A percentile compares a stretch with the other conserved stretches of the same genome.
Conservation (phyloP, 2,797 vertebrate species). For the Cossypha polioptera region DNA sequence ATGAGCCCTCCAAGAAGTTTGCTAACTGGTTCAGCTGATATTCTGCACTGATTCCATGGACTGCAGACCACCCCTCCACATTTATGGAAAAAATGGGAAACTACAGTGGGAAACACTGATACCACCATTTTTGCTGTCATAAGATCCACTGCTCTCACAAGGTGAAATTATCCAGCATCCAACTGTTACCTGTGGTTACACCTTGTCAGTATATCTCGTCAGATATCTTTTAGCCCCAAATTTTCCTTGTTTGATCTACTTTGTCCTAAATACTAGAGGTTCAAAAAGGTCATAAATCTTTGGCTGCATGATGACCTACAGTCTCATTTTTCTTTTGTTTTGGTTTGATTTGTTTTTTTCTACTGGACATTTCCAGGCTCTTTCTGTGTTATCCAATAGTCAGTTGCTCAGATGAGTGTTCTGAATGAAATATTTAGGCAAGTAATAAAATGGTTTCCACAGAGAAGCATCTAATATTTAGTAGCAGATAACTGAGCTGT, state of each 20-base stretch:
- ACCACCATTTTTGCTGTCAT: too few species aligned
- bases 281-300: neutral
- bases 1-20: neutral
- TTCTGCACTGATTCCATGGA: neutral
- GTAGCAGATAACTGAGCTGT: neutral
- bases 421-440: conserved; percentile 30
- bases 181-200: accelerated
- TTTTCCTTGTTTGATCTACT: neutral
- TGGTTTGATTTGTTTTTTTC: neutral
- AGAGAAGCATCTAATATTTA: conserved; percentile 40
- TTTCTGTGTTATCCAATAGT: neutral
- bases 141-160: neutral
- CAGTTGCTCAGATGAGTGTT: neutral
- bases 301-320: neutral
- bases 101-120: neutral
- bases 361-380: neutral
- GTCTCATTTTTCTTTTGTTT: neutral
- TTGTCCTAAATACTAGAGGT: neutral
- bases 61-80: neutral
- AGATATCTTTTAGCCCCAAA: neutral
- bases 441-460: conserved; percentile 1
- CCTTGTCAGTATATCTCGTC: neutral
- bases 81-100: neutral
- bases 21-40: neutral
- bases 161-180: neutral